Evolutionary conservation across 2,113 vertebrate genomes (phyloP).

Genomic region (Junco hyemalis): DNA sequence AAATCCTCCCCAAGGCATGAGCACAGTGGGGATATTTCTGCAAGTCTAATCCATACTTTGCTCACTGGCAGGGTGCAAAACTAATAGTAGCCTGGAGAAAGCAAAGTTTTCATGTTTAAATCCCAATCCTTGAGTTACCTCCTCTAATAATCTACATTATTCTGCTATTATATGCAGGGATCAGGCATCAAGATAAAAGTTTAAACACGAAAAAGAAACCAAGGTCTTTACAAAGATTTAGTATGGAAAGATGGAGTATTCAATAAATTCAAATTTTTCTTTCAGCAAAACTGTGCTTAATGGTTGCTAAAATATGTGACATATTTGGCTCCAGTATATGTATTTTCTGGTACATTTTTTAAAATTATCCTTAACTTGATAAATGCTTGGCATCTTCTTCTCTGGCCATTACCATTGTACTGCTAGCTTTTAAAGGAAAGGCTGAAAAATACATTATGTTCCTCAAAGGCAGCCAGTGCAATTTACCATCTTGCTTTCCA

Average conservation of each 20-base stretch:
- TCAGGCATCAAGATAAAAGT: background rate
- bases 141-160: background rate
- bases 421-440: background rate
- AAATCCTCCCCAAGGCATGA: slow-evolving; percentile 7
- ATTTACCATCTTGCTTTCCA: background rate
- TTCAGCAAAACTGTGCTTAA: background rate
- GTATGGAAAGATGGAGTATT: background rate
- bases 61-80: background rate
- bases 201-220: background rate
- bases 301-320: background rate
- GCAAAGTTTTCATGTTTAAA: background rate
- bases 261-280: background rate
- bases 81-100: slow-evolving; percentile 22
- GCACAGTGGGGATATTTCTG: background rate
- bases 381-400: background rate
- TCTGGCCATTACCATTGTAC: background rate
- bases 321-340: background rate
- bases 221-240: background rate
- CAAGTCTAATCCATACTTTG: slow-evolving; percentile 14
- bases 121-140: background rate
- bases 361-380: background rate
- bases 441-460: background rate
- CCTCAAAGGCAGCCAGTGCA: background rate
- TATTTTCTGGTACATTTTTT: background rate
- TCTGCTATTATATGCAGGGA: background rate